phyloP scores from a whole-genome alignment of 2,888 invertebrate genomes.

The Dolomedes plantarius region DNA sequence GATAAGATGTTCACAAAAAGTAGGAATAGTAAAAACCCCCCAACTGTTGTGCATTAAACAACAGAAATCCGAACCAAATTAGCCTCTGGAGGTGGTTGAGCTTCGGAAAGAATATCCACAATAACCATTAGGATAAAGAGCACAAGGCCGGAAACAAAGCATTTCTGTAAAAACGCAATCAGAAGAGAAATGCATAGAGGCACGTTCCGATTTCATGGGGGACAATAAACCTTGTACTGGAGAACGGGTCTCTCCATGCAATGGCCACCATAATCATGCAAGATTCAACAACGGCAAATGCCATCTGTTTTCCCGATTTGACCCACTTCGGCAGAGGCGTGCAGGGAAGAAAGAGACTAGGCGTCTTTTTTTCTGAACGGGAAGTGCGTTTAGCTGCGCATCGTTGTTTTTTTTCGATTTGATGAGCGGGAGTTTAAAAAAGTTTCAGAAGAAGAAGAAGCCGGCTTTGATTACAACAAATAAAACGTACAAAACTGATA shows the following conservation, averaged over 20 bases:
- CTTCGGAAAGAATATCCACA: neutral
- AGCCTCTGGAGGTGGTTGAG: slow-evolving; percentile 6
- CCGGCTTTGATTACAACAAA: neutral
- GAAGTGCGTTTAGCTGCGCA: neutral
- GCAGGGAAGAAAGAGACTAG: neutral
- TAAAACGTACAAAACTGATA: too few species aligned
- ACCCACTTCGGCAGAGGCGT: too few species aligned
- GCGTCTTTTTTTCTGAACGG: neutral
- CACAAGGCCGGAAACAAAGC: neutral
- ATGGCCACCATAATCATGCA: slow-evolving; percentile 35
- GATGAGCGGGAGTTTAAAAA: too few species aligned
- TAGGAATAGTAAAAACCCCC: too few species aligned
- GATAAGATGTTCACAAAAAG: too few species aligned
- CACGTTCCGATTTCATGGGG: slow-evolving; percentile 65
- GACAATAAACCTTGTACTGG: slow-evolving; percentile 46
- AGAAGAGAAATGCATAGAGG: slow-evolving; percentile 12
- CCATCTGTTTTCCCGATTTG: slow-evolving; percentile 25
- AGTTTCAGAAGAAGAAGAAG: too few species aligned
- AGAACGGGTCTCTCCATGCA: neutral
- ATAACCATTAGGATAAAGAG: slow-evolving; percentile 34
- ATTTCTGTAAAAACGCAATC: slow-evolving; percentile 10
- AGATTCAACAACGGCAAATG: slow-evolving; percentile 14
- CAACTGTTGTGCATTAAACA: too few species aligned
- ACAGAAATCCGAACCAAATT: slow-evolving; percentile 4
- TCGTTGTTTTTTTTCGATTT: neutral